phyloP scores from a whole-genome alignment of 2,113 vertebrate genomes.

The Chloroceryle aenea region DNA sequence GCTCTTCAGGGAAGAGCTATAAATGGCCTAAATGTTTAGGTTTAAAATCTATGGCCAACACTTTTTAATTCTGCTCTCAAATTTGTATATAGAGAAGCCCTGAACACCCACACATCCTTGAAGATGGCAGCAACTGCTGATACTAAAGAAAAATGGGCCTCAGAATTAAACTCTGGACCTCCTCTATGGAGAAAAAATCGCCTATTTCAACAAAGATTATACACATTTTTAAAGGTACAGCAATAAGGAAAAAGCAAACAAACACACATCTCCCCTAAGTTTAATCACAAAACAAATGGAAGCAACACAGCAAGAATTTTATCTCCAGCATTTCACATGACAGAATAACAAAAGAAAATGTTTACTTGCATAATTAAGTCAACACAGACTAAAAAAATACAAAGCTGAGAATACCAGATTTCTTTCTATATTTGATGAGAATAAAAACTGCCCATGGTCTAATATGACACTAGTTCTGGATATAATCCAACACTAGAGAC shows the following conservation, averaged over 20 bases:
- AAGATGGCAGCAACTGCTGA: neutral
- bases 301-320: neutral
- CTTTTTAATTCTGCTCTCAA: neutral
- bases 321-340: neutral
- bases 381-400: neutral
- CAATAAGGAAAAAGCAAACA: neutral
- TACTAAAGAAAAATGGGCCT: neutral
- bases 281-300: neutral
- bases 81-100: neutral
- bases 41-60: neutral
- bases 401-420: neutral
- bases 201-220: neutral
- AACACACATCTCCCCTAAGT: neutral
- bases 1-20: neutral
- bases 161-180: neutral
- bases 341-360: neutral
- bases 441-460: neutral
- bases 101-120: neutral
- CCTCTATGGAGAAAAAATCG: neutral
- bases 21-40: neutral
- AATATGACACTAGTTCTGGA: neutral
- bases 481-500: neutral
- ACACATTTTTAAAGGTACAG: neutral
- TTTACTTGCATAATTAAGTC: neutral
- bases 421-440: neutral